Conservation (phyloP, 2,113 vertebrate species). For the Redunca redunca region DNA sequence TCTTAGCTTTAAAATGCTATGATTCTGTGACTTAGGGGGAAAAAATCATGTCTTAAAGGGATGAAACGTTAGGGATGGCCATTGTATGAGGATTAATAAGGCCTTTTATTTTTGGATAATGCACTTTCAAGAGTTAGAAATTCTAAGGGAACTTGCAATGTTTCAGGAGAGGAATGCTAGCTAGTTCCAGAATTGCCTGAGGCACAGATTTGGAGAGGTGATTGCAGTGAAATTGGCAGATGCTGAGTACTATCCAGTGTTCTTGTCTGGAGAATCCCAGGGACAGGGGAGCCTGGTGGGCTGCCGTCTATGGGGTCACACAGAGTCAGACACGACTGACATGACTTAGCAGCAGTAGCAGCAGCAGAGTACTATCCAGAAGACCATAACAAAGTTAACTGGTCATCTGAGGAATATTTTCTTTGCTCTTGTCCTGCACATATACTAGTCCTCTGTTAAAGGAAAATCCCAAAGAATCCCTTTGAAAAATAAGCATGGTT, state of each 20-base stretch:
- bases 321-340: too few relatives aligned
- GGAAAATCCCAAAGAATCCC: background rate
- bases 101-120: background rate
- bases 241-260: background rate
- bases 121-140: conserved; percentile 19
- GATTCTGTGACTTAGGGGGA: background rate
- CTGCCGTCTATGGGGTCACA: too few relatives aligned
- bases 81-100: background rate
- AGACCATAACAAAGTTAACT: background rate
- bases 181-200: background rate
- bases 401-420: background rate
- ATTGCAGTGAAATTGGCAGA: background rate
- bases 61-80: background rate
- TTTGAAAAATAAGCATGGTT: background rate
- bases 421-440: background rate
- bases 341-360: too few relatives aligned
- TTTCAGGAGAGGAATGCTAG: background rate
- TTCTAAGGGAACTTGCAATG: background rate
- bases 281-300: too few relatives aligned
- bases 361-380: background rate
- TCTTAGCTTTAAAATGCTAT: conserved; percentile 7
- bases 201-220: background rate
- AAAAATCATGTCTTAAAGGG: background rate
- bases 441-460: background rate
- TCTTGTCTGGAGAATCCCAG: too few relatives aligned